phyloP scores from a whole-genome alignment of 2,113 vertebrate genomes.

The Rhadina sibilatrix region DNA sequence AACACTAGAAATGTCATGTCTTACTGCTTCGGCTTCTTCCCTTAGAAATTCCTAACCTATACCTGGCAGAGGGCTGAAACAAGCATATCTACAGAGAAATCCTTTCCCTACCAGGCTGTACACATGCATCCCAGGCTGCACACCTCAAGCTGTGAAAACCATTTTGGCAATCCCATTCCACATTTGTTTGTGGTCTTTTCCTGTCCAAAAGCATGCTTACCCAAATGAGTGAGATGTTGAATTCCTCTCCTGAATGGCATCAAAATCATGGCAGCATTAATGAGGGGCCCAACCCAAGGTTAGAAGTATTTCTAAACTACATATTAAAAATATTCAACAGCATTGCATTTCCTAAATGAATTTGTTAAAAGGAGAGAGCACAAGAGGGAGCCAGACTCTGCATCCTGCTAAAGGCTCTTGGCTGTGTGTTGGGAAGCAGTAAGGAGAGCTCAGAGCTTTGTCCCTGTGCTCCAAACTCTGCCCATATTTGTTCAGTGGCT shows the following conservation, averaged over 20 bases:
- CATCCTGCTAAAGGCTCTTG: not conserved
- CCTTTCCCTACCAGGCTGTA: not conserved
- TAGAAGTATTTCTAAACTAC: not conserved
- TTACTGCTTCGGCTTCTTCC: not conserved
- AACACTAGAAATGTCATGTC: not conserved
- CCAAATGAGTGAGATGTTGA: not conserved
- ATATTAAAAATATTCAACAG: not conserved
- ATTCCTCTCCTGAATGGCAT: not conserved
- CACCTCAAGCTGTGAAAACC: not conserved
- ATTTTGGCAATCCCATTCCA: not conserved
- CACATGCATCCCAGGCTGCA: not conserved
- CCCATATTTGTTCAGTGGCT: not conserved
- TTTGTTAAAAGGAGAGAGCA: conserved; percentile 27
- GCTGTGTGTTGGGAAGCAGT: not conserved
- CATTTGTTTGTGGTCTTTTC: accelerated
- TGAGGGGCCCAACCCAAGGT: accelerated
- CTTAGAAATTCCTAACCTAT: not conserved
- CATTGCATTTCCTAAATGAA: not conserved
- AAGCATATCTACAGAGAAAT: not conserved
- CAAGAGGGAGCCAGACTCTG: conserved; percentile 68
- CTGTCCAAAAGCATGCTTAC: not conserved
- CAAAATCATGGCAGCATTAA: accelerated
- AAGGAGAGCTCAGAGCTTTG: not conserved
- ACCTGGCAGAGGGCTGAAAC: not conserved
- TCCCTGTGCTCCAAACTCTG: not conserved